Evolutionary conservation across 2,888 invertebrate genomes (phyloP), one percentile per base, ranked within the genome.

Genomic region (Meghimatium bilineatum): DNA sequence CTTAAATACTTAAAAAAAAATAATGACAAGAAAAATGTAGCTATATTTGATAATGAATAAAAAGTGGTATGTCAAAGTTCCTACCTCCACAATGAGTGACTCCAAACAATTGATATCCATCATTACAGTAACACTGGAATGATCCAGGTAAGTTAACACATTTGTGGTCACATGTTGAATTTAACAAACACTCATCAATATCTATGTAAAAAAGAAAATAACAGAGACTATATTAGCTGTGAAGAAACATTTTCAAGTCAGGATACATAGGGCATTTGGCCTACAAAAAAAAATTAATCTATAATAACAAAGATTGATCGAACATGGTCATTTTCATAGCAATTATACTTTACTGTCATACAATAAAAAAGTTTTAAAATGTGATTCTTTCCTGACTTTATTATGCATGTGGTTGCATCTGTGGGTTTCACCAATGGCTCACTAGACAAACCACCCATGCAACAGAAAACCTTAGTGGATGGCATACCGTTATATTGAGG

Each of bases 11-110:
- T n/a, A n/a, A n/a, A n/a, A n/a, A n/a, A n/a, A n/a, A n/a, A n/a
- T n/a, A n/a, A n/a, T n/a, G 17, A 56, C 17, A 12, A 12, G 56
- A 56, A 56, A 17, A 56, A 56, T 17, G 23, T 3, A 23, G 56
- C 56, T 23, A 17, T 23, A 14, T 23, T 56, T 12, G 2, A 56
- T 23, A 56, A 14, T 56, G 20, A 56, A 17, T 17, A 2, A 56
- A 56, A 23, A 56, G 20, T 12, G 49, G 17, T 56, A 23, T 20
- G 23, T 34, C 2, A 0, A 34, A 49, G n/a, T n/a, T 3, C 29
- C 20, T 89, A 94, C 94, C 94, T 88, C 93, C 93, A 88, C 94
- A 94, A 85, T 93, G 93, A 8, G 93, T 92, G 12, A 89, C 60
- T 8, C 93, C 94, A 87, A 93, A 93, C n/a, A 88, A 84, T 67